Evolutionary conservation across 2,888 invertebrate genomes (phyloP), one percentile per base, ranked within the genome.

Genomic region (Octonoba sinensis): DNA sequence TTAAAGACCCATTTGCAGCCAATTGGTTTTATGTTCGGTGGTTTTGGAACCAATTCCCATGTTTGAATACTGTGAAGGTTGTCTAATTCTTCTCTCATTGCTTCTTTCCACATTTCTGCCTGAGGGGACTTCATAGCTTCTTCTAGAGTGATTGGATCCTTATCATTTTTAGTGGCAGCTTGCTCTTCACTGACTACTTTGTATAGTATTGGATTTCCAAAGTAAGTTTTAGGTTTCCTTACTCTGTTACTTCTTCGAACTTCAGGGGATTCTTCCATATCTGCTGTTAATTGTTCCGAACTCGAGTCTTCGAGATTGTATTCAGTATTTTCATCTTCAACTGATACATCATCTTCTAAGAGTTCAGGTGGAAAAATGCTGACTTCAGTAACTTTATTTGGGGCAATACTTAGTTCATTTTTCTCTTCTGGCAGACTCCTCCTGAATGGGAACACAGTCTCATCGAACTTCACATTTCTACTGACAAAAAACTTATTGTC

Each of bases 1-100:
- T 64, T 3, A 20, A 65, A 74, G 8, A 74, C 6, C 56, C 74
- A 66, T 11, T 36, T 59, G 46, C 3, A 60, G 6, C 20, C 6
- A 12, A 69, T 76, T 18, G 22, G 3, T n/a, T 49, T 76, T 16
- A 20, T 18, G 18, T 44, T 20, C 8, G 51, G 67, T 51, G 70
- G 77, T 51, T 54, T 77, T 11, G 16, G 4, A 3, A 62, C 44
- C 6, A 69, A n/a, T n/a, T n/a, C n/a, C n/a, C n/a, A n/a, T n/a
- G n/a, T n/a, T n/a, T n/a, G n/a, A n/a, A n/a, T n/a, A n/a, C n/a
- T n/a, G n/a, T n/a, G n/a, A n/a, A n/a, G n/a, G n/a, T n/a, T n/a
- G n/a, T n/a, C n/a, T n/a, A 24, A 20, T 70, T 51, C 49, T 60
- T 70, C n/a, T n/a, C n/a, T n/a, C n/a, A n/a, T n/a, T n/a, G n/a